A percentile compares a stretch with the other conserved stretches of the same genome.
phyloP scores from a whole-genome alignment of 1,140 invertebrate genomes.

The Drosophila sp. region DNA sequence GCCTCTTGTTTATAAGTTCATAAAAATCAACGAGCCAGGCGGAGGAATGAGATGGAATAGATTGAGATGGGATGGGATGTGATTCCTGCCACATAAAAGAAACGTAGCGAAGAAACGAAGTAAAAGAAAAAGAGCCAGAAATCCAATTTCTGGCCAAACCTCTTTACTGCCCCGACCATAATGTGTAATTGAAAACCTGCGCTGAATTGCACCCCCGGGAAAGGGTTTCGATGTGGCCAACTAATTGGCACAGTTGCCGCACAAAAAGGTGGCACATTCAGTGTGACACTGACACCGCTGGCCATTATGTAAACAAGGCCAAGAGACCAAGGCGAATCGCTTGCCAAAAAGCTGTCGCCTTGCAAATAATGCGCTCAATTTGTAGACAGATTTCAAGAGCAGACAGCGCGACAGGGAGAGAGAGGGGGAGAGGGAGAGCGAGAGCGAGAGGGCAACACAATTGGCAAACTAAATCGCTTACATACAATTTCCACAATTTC shows the following conservation, averaged over 20 bases:
- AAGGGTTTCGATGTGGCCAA: slow-evolving; percentile 26
- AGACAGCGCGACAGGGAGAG: not conserved
- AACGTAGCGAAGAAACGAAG: slow-evolving; percentile 22
- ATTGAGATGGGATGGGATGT: not conserved
- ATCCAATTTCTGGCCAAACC: slow-evolving; percentile 74
- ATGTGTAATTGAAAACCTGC: slow-evolving; percentile 84
- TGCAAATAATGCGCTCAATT: slow-evolving; percentile 51
- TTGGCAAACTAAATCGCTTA: slow-evolving; percentile 72
- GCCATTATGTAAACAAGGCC: slow-evolving; percentile 55
- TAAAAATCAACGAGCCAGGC: slow-evolving; percentile 80
- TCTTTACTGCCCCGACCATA: slow-evolving; percentile 72
- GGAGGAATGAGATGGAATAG: not conserved
- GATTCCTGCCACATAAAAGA: slow-evolving; percentile 52
- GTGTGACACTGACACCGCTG: slow-evolving; percentile 40
- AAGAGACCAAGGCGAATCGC: slow-evolving; percentile 5
- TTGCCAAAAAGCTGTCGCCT: slow-evolving; percentile 25
- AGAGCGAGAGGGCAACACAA: slow-evolving; percentile 43
- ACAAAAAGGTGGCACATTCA: slow-evolving; percentile 7
- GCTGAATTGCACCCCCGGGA: slow-evolving; percentile 71
- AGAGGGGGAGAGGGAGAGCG: not conserved
- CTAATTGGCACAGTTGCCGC: slow-evolving; percentile 70
- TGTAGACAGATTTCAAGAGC: slow-evolving; percentile 33
- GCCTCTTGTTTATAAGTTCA: slow-evolving; percentile 83
- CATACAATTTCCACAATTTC: slow-evolving; percentile 70
- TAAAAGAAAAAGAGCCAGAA: slow-evolving; percentile 52